These are phyloP conservation scores for Mesocentrotus franciscanus DNA, from an alignment of 53 echinoderm and acorn worm species.

Conservation along the genomic window DNA sequence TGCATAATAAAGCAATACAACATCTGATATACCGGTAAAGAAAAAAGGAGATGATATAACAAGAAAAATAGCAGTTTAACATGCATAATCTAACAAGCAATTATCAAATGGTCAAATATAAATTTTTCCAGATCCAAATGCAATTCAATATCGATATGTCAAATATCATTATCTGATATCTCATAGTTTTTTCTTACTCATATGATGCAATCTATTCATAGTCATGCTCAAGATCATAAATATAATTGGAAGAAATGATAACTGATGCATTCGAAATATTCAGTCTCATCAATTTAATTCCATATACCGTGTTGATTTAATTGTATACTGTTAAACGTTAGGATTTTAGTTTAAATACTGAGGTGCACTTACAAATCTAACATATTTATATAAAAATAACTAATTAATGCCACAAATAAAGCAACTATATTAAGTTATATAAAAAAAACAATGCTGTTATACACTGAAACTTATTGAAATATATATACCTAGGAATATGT, in stretches of 20 bases:
- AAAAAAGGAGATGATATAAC: background rate
- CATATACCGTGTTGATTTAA: background rate
- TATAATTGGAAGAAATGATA: background rate
- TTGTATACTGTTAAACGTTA: background rate
- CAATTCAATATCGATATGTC: background rate
- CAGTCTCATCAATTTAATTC: background rate
- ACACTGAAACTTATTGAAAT: background rate
- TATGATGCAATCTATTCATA: background rate
- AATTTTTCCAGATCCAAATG: conserved; percentile 9
- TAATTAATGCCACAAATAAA: conserved; percentile 22
- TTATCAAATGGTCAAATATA: background rate
- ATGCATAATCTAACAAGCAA: conserved; percentile 6
- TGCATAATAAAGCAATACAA: conserved; percentile 50
- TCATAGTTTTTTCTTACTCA: background rate
- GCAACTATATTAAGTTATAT: conserved; percentile 17
- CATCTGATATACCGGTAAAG: background rate
- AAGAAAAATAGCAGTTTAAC: conserved; percentile 33
- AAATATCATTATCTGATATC: background rate
- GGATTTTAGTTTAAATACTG: conserved; percentile 10
- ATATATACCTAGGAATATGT: background rate
- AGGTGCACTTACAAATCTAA: background rate
- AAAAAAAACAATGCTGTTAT: background rate
- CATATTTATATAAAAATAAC: background rate
- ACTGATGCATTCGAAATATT: background rate
- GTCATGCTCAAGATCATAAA: background rate